Percentiles rank a stretch among this genome's conserved stretches.
Conservation (phyloP, 2,888 invertebrate genomes). For the Stegophylla sp. region DNA sequence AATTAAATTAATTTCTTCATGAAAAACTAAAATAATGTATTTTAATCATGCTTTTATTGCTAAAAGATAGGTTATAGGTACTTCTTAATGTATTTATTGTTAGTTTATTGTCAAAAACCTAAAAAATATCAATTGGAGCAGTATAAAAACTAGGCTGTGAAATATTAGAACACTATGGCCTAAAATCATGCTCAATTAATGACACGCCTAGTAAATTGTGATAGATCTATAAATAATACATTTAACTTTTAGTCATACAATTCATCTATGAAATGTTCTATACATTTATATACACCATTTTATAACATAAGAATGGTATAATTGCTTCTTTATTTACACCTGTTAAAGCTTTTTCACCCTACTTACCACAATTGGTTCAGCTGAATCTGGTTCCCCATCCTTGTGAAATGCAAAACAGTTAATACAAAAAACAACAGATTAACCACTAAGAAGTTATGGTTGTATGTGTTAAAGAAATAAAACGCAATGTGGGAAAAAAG, state of each 20-base stretch:
- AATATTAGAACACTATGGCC: slow-evolving; percentile 27
- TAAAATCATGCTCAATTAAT: slow-evolving; percentile 43
- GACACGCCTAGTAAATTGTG: slow-evolving; percentile 16
- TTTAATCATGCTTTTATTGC: background rate
- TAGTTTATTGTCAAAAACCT: slow-evolving; percentile 60
- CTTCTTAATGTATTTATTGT: slow-evolving; percentile 23
- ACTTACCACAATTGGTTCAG: slow-evolving; percentile 97
- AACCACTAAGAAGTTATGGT: slow-evolving; percentile 51
- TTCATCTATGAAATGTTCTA: background rate
- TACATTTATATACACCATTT: background rate
- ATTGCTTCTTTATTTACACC: background rate
- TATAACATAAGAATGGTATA: background rate
- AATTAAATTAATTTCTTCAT: background rate
- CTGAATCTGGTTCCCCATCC: slow-evolving; percentile 68
- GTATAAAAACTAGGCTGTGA: slow-evolving; percentile 21
- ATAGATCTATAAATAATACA: slow-evolving; percentile 46
- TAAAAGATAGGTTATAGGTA: background rate
- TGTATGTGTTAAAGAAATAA: slow-evolving; percentile 39
- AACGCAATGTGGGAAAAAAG: slow-evolving; percentile 38
- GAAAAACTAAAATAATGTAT: background rate
- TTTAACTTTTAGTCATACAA: background rate
- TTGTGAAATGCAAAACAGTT: slow-evolving; percentile 69
- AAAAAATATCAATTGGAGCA: slow-evolving; percentile 53
- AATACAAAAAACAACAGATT: slow-evolving; percentile 65
- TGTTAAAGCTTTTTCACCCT: slow-evolving; percentile 62